Evolutionary conservation across 2,113 vertebrate genomes (phyloP), one percentile per base, ranked within the genome.

Genomic region (Ageneiosus marmoratus): DNA sequence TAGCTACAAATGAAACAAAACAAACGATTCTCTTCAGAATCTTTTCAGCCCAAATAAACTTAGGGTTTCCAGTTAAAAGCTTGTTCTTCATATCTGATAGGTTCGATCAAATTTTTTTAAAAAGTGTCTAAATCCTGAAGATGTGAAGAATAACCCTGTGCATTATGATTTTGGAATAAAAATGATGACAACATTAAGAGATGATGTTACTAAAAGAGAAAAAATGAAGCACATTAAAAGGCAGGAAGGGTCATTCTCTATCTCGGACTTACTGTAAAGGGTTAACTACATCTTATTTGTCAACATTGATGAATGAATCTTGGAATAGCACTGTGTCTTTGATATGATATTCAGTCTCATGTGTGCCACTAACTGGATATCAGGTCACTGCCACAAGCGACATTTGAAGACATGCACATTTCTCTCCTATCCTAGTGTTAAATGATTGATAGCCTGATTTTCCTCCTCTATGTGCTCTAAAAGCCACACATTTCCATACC

Each of bases 371-470:
- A n/a, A 76, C 22, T 67, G 80, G 46, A 60, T 63, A 73, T 53
- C n/a, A 65, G 82, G 85, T 83, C 81, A 83, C 34, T 70, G 24
- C 74, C 50, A 56, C 44, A 41, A 70, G 55, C 50, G 18, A 34
- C 56, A 74, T 50, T 80, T 70, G 72, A 83, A 44, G 82, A 70
- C 34, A 79, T 34, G 72, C 69, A 86, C 77, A 62, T 48, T 77
- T 11, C 27, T 37, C 15, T 79, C 27, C 79, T 67, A 5, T 60
- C 41, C 15, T 37, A 70, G 63, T 29, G n/a, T 56, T 86, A 73
- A 84, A 87, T 81, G 56, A 82, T 84, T 79, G 75, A 87, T 82
- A 72, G 50, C 24, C 65, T 82, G 32, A 65, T 37, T 16, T 62
- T 82, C n/a, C n/a, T 79, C 51, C 67, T 82, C n/a, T 51, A 34